phyloP scores from a whole-genome alignment of 1,140 invertebrate species.

The Prorops nasuta region DNA sequence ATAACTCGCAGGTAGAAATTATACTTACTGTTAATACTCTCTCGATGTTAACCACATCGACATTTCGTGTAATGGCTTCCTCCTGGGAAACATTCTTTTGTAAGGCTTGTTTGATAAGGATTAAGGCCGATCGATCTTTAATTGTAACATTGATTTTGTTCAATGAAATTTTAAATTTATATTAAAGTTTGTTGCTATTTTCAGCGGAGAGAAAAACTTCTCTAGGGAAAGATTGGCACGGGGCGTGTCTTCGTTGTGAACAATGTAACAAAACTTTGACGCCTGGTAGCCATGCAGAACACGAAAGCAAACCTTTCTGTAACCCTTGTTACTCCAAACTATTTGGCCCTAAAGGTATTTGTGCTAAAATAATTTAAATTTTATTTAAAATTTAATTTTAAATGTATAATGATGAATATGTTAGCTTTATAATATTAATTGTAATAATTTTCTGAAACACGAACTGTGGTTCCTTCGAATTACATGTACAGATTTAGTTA shows the following conservation, averaged over 20 bases:
- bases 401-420: neutral
- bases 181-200: too few species aligned
- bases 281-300: conserved; percentile 70
- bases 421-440: too few species aligned
- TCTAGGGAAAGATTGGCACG: conserved; percentile 79
- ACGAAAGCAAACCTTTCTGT: conserved; percentile 78
- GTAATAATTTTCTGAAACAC: too few species aligned
- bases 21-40: too few species aligned
- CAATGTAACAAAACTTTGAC: conserved; percentile 78
- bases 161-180: too few species aligned
- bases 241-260: conserved; percentile 70
- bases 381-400: neutral
- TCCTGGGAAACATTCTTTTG: neutral
- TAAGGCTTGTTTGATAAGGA: conserved; percentile 13
- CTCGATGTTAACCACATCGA: too few species aligned
- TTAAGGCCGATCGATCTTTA: conserved; percentile 11
- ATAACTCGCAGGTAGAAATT: too few species aligned
- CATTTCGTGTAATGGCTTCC: too few species aligned
- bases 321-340: conserved; percentile 74
- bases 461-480: too few species aligned
- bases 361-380: conserved; percentile 3
- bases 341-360: conserved; percentile 69
- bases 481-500: too few species aligned
- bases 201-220: conserved; percentile 76
- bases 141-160: too few species aligned